Evolutionary conservation across 2,888 invertebrate species (phyloP).

Genomic region (Macrosiphum euphorbiae): DNA sequence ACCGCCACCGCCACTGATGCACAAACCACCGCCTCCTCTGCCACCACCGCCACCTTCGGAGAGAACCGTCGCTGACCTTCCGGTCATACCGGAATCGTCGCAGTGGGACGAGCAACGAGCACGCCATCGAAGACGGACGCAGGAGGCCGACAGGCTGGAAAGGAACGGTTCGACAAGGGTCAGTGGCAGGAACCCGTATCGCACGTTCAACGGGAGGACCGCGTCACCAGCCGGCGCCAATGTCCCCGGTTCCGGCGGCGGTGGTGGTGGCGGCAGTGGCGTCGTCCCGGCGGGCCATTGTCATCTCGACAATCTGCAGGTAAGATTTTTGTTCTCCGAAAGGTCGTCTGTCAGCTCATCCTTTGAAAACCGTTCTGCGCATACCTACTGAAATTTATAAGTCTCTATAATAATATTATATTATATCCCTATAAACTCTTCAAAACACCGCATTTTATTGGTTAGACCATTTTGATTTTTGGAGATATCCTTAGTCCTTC

Average conservation of each 20-base stretch:
- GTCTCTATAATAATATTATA: background rate
- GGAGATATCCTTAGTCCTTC: background rate
- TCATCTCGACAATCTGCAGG: constrained; percentile 44
- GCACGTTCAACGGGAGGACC: background rate
- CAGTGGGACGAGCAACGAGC: constrained; percentile 37
- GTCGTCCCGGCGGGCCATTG: background rate
- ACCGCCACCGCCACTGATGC: constrained; percentile 2
- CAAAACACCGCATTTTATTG: background rate
- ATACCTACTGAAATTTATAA: background rate
- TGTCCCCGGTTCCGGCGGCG: background rate
- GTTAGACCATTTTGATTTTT: background rate
- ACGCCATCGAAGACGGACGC: constrained; percentile 11
- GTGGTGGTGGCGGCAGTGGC: background rate
- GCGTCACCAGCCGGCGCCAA: background rate
- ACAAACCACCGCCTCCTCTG: background rate
- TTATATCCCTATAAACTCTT: background rate
- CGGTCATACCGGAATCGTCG: constrained; percentile 58
- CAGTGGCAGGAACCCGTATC: constrained; percentile 42
- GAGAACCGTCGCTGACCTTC: constrained; percentile 34
- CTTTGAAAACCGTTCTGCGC: background rate
- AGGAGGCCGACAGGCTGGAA: constrained; percentile 38
- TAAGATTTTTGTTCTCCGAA: constrained; percentile 1
- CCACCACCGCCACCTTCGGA: background rate
- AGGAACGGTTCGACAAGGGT: constrained; percentile 48
- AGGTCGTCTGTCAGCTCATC: background rate